Evolutionary conservation across 2,113 vertebrate species (phyloP).

Genomic region (Cyanocitta stelleri): DNA sequence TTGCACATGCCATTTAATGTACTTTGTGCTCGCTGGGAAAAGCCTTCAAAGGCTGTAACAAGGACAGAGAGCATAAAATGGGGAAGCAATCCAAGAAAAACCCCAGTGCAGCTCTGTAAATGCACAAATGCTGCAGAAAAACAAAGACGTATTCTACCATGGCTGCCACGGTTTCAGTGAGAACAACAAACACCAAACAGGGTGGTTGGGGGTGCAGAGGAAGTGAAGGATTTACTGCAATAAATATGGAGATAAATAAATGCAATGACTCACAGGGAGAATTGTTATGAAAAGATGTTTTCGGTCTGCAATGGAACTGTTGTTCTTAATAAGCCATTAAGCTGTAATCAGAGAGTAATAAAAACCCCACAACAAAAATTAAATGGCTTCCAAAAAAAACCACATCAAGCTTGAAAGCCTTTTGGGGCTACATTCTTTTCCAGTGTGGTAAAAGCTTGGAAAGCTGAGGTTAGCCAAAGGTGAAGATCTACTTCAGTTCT

Average conservation of each 20-base stretch:
- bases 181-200: background rate
- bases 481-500: background rate
- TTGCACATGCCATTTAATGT: background rate
- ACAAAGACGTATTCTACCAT: background rate
- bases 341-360: background rate
- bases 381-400: background rate
- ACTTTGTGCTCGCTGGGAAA: background rate
- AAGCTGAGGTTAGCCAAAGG: background rate
- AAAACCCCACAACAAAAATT: background rate
- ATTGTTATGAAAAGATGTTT: background rate
- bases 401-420: background rate
- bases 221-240: conserved; percentile 15
- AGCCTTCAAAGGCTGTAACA: background rate
- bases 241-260: conserved; percentile 13
- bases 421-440: background rate
- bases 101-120: background rate
- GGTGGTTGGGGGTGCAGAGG: background rate
- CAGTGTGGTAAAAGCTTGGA: background rate
- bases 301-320: background rate
- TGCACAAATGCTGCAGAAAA: background rate
- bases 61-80: background rate
- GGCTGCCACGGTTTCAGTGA: background rate
- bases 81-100: background rate
- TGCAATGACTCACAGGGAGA: background rate
- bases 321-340: background rate